Evolutionary conservation across 2,113 vertebrate genomes (phyloP), one percentile per base, ranked within the genome.

Genomic region (Blennius ocellaris): DNA sequence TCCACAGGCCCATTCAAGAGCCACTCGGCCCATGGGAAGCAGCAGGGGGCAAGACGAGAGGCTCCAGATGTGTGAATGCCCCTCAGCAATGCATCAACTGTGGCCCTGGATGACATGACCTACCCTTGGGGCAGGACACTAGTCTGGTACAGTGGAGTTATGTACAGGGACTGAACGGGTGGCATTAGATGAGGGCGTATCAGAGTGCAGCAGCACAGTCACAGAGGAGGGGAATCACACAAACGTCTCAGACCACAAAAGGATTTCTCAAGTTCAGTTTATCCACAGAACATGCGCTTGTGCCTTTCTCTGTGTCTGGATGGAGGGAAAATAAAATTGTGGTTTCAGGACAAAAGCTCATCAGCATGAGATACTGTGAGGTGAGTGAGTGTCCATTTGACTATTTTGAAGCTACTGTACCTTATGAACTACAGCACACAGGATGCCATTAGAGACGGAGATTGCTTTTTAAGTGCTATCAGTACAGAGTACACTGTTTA

Each of bases 401-500:
- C 60, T 83, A 56, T 83, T 83, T 84, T 61, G 57, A 77, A 73
- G 73, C 75, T 61, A 80, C 66, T 78, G 76, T 87, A 83, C 71
- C 68, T 86, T 76, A 75, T 87, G 78, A 88, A 82, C 63, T 75
- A 76, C 58, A 68, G 73, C 73, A 74, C 64, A 78, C 65, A 85
- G 71, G 72, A 84, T 84, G 90, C 92, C 75, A 75, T 78, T 90
- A 81, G 76, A 85, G 53, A 89, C 52, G 76, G 78, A 93, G 77
- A 93, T 94, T 93, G 68, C 80, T 90, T 93, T 86, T 86, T 94
- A 94, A 93, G 87, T 93, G 53, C 39, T 89, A 65, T 89, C 88
- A 82, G 64, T 83, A 69, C 67, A 93, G 87, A 83, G 68, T 85
- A 81, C 74, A 93, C 87, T 78, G 86, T 80, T 93, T 78, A 91